Percentiles rank a stretch among this genome's conserved stretches.
These are phyloP conservation scores for Aphelocoma californica DNA, from an alignment of 2,797 vertebrate genomes.

Conservation along the genomic window DNA sequence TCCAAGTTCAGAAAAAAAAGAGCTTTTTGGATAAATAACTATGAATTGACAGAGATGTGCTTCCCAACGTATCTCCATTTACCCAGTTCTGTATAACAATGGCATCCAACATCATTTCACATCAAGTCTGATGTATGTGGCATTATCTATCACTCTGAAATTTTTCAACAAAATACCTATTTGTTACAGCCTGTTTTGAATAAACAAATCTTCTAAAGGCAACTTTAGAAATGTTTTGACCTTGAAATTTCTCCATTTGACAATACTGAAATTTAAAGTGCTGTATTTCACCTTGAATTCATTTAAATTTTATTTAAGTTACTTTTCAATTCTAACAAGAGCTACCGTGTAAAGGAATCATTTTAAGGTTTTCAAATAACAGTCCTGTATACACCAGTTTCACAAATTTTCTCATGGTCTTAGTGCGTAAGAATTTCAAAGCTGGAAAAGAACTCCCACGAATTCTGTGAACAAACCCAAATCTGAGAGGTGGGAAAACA, in stretches of 20 bases:
- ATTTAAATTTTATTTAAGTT: neutral
- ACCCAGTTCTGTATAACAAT: neutral
- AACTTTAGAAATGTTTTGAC: neutral
- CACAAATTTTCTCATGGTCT: neutral
- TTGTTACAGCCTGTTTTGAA: neutral
- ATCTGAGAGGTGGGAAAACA: neutral
- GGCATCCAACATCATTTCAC: neutral
- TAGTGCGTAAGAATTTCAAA: neutral
- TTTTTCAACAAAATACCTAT: neutral
- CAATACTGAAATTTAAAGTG: neutral
- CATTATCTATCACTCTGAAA: neutral
- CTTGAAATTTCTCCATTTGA: neutral
- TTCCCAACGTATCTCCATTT: neutral
- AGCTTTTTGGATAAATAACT: neutral
- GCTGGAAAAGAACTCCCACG: neutral
- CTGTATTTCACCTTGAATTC: neutral
- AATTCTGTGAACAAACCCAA: neutral
- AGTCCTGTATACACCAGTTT: neutral
- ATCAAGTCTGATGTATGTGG: neutral
- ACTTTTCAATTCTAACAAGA: neutral
- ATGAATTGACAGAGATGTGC: neutral
- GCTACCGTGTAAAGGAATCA: neutral
- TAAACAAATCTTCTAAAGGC: neutral
- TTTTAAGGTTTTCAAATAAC: neutral
- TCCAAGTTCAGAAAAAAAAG: neutral